Conservation (phyloP, 2,797 vertebrate genomes). For the Pteropus rufus region DNA sequence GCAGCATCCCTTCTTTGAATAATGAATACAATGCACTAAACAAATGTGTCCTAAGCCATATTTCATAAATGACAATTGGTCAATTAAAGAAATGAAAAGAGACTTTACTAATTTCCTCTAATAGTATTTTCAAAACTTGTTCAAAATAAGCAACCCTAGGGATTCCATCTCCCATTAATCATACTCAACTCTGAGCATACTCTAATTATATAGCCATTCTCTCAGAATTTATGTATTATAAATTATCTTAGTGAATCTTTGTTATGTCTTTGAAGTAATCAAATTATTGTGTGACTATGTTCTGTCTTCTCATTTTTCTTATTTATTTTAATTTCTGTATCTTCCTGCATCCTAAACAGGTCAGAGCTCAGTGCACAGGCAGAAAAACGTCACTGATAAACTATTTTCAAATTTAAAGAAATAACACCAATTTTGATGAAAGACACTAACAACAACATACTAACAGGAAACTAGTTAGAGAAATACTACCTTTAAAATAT, state of each 20-base stretch:
- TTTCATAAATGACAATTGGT: neutral
- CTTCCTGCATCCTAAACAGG: neutral
- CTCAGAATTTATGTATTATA: neutral
- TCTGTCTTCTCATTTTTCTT: neutral
- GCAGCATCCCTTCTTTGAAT: neutral
- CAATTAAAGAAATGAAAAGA: neutral
- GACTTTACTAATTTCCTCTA: neutral
- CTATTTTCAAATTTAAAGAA: conserved; percentile 31
- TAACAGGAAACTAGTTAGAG: neutral
- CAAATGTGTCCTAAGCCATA: neutral
- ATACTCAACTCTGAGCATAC: neutral
- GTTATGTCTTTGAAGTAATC: neutral
- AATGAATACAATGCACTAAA: neutral
- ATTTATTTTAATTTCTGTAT: neutral
- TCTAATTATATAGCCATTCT: neutral
- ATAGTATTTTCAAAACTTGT: conserved; percentile 22
- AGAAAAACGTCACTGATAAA: neutral
- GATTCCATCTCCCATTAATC: neutral
- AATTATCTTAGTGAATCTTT: neutral
- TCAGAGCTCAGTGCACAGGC: neutral
- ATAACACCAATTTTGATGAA: neutral
- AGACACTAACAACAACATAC: neutral
- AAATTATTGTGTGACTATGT: neutral
- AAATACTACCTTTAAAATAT: neutral
- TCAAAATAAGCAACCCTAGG: neutral